phyloP scores from a whole-genome alignment of 2,888 invertebrate genomes.

The Ornithoptera alexandrae region DNA sequence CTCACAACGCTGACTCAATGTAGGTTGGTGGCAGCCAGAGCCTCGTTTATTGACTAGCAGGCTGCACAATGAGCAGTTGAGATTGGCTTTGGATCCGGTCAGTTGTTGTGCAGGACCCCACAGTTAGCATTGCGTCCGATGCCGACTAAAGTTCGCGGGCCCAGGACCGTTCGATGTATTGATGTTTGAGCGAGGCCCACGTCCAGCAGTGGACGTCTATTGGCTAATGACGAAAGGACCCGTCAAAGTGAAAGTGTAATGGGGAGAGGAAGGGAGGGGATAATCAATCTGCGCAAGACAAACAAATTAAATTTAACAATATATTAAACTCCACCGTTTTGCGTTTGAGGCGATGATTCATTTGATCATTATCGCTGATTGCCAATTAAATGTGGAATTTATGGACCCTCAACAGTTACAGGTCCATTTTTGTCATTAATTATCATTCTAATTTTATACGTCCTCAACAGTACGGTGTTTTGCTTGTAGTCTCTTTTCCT shows the following conservation, averaged over 20 bases:
- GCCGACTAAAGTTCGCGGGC: too few relatives aligned
- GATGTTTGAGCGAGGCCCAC: neutral
- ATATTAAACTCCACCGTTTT: constrained; percentile 15
- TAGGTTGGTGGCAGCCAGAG: too few relatives aligned
- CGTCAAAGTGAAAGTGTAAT: constrained; percentile 22
- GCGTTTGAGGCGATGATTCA: constrained; percentile 15
- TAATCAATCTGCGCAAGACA: constrained; percentile 27
- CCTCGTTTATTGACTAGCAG: too few relatives aligned
- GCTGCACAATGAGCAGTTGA: too few relatives aligned
- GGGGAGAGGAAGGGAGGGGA: constrained; percentile 4
- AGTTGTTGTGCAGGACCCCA: too few relatives aligned
- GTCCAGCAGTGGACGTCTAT: neutral
- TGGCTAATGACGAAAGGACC: neutral
- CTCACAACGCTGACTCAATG: too few relatives aligned
- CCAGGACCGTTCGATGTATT: too few relatives aligned
- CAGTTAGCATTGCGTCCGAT: too few relatives aligned
- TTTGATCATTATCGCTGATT: constrained; percentile 3
- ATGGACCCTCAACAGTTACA: constrained; percentile 4
- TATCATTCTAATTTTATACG: neutral
- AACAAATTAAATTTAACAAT: constrained; percentile 29
- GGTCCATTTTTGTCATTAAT: neutral
- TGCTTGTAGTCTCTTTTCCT: too few relatives aligned
- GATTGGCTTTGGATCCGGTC: too few relatives aligned
- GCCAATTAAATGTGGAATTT: constrained; percentile 10
- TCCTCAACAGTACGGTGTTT: neutral